Base-by-base conservation (phyloP, 1,140 invertebrate species). In the Gryon sp. region DNA sequence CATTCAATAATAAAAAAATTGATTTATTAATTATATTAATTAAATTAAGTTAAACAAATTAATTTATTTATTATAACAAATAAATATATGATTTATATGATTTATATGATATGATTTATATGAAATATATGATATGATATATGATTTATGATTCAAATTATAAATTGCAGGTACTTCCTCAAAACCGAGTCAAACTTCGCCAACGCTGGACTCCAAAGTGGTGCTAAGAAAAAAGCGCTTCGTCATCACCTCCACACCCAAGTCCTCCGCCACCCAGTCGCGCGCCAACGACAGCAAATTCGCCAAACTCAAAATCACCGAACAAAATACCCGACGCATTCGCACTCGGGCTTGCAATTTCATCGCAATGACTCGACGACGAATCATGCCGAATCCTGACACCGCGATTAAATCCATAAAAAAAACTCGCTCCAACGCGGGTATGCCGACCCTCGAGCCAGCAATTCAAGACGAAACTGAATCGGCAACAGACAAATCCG, bases 271-370 rank as follows among this genome's bases (percentile, higher is more conserved):
- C 2, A 6, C 60, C 0, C 86, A 89, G 22, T 48, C 86, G 0
- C 66, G 87, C 7, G 80, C 80, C 0, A 80, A 84, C 18, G 87
- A 89, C 19, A 86, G 85, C 0, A 87, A 88, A 14, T 88, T 88
- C 14, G 79, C 81, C 1, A 74, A 80, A 5, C 82, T 82, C 0
- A 79, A 81, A 6, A 81, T 41, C 0, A 15, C 5, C 4, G 60
- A 79, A 18, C 48, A 62, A 41, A 20, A 40, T 7, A 15, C 34
- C 0, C 55, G 36, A 32, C n/a, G n/a, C n/a, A n/a, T n/a, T n/a
- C n/a, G n/a, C n/a, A 69, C 46, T 0, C 43, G 74, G 1, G 36
- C 20, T 4, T 43, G 46, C 48, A 78, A 72, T 53, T 63, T 40
- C 34, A n/a, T 59, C 2, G n/a, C 48, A 4, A 15, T 19, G n/a